Conservation (phyloP, 2,113 vertebrate species). For the Hippopotamus amphibius region DNA sequence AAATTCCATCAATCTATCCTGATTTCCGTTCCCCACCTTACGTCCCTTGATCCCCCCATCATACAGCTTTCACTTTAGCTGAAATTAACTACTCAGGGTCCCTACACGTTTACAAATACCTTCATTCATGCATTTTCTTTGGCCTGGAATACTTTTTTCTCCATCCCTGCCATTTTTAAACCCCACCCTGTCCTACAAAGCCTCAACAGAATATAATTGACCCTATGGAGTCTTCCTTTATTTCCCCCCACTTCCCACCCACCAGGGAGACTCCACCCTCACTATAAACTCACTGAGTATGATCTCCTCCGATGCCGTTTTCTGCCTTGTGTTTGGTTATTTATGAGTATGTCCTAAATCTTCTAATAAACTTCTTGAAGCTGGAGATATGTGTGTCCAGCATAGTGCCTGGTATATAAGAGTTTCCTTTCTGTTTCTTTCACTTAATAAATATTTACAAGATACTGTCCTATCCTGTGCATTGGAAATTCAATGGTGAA, state of each 20-base stretch:
- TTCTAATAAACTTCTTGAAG: background rate
- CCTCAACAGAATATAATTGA: background rate
- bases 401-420: background rate
- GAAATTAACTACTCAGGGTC: background rate
- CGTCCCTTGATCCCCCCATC: background rate
- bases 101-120: background rate
- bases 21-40: background rate
- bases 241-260: background rate
- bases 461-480: background rate
- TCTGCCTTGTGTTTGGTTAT: background rate
- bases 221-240: background rate
- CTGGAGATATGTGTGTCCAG: background rate
- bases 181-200: background rate
- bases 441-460: background rate
- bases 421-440: background rate
- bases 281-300: background rate
- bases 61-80: background rate
- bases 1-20: background rate
- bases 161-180: background rate
- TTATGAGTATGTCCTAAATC: background rate
- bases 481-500: background rate
- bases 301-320: background rate
- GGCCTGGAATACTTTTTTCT: background rate
- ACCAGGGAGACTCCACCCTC: background rate
- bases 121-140: background rate